phyloP scores from a whole-genome alignment of 2,888 invertebrate genomes.

The Netelia melanura region DNA sequence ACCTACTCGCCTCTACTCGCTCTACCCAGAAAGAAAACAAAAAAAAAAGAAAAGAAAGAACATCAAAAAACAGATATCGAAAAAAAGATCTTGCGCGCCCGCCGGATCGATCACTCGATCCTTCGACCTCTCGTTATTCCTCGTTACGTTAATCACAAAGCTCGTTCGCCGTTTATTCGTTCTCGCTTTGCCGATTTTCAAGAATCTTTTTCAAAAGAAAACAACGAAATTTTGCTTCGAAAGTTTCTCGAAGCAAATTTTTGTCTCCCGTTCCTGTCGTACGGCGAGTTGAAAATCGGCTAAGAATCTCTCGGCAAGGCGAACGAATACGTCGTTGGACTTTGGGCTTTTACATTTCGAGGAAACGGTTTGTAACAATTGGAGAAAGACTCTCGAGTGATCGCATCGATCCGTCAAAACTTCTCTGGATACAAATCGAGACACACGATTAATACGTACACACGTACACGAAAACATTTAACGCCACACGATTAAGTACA shows the following conservation, averaged over 20 bases:
- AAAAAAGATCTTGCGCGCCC: constrained; percentile 59
- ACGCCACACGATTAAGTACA: not conserved
- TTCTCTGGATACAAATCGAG: constrained; percentile 34
- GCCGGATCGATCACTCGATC: constrained; percentile 59
- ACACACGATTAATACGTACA: constrained; percentile 25
- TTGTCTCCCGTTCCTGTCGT: not conserved
- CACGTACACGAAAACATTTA: constrained; percentile 5
- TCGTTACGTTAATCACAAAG: not conserved
- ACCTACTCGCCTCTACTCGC: constrained; percentile 85
- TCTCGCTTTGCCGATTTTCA: not conserved
- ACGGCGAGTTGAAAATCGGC: not conserved
- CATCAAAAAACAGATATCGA: constrained; percentile 17
- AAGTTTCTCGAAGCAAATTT: not conserved
- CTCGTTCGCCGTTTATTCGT: not conserved
- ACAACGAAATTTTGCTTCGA: no score
- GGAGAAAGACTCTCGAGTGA: constrained; percentile 28
- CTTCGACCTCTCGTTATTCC: constrained; percentile 28
- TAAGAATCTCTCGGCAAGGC: not conserved
- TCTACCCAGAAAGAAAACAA: constrained; percentile 79
- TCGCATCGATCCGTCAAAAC: constrained; percentile 52
- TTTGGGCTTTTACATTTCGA: constrained; percentile 22
- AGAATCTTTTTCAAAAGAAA: not conserved
- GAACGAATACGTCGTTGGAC: constrained; percentile 48
- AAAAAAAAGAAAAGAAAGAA: constrained; percentile 50
- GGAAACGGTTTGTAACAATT: constrained; percentile 29